A percentile compares a stretch with the other conserved stretches of the same genome.
phyloP scores from a whole-genome alignment of 2,113 vertebrate genomes.

The Oryzias curvinotus region DNA sequence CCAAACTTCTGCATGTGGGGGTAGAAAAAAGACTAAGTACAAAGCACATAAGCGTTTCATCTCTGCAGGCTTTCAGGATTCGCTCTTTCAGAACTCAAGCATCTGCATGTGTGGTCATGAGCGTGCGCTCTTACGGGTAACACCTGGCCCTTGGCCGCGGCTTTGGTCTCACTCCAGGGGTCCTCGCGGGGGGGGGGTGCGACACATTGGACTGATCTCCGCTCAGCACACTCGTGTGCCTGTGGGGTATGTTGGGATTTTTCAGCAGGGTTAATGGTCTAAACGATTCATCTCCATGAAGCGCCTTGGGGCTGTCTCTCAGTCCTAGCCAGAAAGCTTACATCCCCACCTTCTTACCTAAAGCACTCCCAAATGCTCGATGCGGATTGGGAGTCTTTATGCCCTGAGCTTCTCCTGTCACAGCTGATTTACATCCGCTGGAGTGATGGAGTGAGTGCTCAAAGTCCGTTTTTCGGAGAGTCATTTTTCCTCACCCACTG shows the following conservation, averaged over 20 bases:
- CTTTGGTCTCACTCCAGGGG: conserved; percentile 62
- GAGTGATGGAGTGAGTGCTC: conserved; percentile 62
- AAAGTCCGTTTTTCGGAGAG: conserved; percentile 51
- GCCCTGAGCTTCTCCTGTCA: conserved; percentile 58
- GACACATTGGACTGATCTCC: conserved; percentile 56
- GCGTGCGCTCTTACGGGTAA: conserved; percentile 14
- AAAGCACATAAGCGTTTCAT: not conserved
- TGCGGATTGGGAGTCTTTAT: conserved; percentile 65
- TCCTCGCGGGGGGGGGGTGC: conserved; percentile 24
- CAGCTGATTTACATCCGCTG: conserved; percentile 62
- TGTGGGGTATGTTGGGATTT: conserved; percentile 50
- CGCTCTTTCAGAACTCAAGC: not conserved
- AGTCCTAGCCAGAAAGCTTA: conserved; percentile 49
- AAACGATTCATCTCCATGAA: conserved; percentile 64
- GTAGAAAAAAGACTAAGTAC: not conserved
- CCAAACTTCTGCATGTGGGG: not conserved
- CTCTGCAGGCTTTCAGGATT: conserved; percentile 1
- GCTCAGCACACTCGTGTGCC: conserved; percentile 63
- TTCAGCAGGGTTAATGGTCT: conserved; percentile 69
- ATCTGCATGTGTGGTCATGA: not conserved
- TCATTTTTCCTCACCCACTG: conserved; percentile 44
- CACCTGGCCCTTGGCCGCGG: conserved; percentile 55
- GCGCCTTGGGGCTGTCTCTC: conserved; percentile 45
- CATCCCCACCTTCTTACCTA: conserved; percentile 57
- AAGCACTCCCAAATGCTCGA: conserved; percentile 46